Base-by-base conservation (phyloP, 2,113 vertebrate species). In the Anarrhichthys ocellatus region DNA sequence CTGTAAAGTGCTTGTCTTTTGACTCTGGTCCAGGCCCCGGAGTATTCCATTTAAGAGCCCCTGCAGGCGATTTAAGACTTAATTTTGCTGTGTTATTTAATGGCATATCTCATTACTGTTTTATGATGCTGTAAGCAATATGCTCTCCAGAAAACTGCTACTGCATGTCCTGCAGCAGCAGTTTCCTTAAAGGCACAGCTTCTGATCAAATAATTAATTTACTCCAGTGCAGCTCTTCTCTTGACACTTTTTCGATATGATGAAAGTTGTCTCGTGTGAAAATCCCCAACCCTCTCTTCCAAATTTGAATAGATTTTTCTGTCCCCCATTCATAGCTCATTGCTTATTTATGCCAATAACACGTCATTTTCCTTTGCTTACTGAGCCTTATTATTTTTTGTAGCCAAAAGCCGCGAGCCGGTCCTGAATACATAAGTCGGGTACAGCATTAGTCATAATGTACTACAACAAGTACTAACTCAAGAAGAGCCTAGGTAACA, bases 41-140 rank as follows among this genome's bases (percentile, higher is more conserved):
- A 82, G 78, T 80, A 74, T 92, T 92, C 74, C 69, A 87, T 92
- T 92, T 91, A 90, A 89, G 74, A 90, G 78, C 74, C 89, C 89
- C 92, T 72, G 38, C 66, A 82, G 83, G 88, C 87, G 78, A 81
- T 88, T 87, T 87, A 91, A 92, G 87, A 89, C 79, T 86, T 94
- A 74, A 89, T 92, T 92, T 89, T 92, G 71, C 87, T 79, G 75
- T 85, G 87, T 92, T 91, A 91, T 90, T 93, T 92, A 92, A 92
- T 90, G 80, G 79, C 86, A 88, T 83, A 90, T 92, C 88, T 93
- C 87, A 92, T 93, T 92, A 90, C 84, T 88, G 85, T 91, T 94
- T 93, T 92, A 92, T 92, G 87, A 92, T 82, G 89, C 91, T 91
- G 89, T 88, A 89, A 93, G 92, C 91, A 92, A 87, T 87, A 88